Conservation (phyloP, 53 echinoderm and acorn worm species). For the Pentamera pediparva region DNA sequence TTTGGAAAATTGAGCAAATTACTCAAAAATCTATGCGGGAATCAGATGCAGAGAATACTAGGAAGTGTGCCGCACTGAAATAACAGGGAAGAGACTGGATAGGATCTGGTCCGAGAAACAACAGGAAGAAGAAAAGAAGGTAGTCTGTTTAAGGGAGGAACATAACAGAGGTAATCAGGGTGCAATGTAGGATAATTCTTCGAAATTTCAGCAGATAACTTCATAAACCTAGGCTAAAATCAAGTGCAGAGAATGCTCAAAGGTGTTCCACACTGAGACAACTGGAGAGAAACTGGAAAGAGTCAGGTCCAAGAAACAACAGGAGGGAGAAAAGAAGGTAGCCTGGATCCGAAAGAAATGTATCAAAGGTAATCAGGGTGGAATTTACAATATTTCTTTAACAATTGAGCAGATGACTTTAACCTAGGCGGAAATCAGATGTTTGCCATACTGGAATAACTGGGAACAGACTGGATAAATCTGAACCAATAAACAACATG, state of each 20-base stretch:
- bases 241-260: background rate
- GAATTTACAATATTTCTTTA: too few relatives aligned
- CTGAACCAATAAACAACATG: slow-evolving; percentile 88
- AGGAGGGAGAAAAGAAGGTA: too few relatives aligned
- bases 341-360: too few relatives aligned
- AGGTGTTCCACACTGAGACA: background rate
- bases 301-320: background rate
- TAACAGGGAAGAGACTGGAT: slow-evolving; percentile 83
- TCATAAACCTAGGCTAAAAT: background rate
- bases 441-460: slow-evolving; percentile 75
- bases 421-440: too few relatives aligned
- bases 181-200: too few relatives aligned
- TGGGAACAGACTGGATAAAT: slow-evolving; percentile 78
- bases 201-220: background rate
- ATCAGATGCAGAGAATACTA: background rate
- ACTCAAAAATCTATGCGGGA: background rate
- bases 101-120: slow-evolving; percentile 98
- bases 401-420: background rate
- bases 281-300: background rate
- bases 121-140: slow-evolving; percentile 76
- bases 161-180: slow-evolving; percentile 76
- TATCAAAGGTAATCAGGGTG: too few relatives aligned
- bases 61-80: slow-evolving; percentile 77
- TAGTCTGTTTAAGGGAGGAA: slow-evolving; percentile 89
- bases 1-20: too few relatives aligned